phyloP scores from a whole-genome alignment of 2,888 invertebrate genomes.

The Scaptomyza polygonia region DNA sequence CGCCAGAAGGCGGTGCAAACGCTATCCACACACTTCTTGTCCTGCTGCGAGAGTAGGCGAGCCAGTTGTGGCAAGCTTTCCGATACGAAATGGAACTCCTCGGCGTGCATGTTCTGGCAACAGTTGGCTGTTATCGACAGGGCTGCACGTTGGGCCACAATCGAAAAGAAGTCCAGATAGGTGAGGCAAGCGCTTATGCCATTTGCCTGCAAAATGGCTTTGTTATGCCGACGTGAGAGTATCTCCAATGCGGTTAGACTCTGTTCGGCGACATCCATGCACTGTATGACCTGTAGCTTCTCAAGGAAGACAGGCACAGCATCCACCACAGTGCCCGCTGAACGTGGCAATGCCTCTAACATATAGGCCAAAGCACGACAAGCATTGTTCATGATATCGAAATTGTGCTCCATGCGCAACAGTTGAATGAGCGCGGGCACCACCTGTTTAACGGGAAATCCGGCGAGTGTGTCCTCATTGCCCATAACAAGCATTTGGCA shows the following conservation, averaged over 20 bases:
- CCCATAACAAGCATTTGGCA: constrained; percentile 99
- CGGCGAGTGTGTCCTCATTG: constrained; percentile 98
- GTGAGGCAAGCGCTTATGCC: constrained; percentile 98
- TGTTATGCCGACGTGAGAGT: constrained; percentile 97
- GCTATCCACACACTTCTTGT: constrained; percentile 99
- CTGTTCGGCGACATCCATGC: constrained; percentile 99
- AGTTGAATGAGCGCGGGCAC: constrained; percentile 97
- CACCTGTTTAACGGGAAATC: constrained; percentile 99
- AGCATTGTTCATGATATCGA: constrained; percentile 99
- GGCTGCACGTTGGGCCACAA: constrained; percentile 98
- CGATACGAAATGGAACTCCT: constrained; percentile 96
- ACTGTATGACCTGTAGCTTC: constrained; percentile 98
- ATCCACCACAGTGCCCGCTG: constrained; percentile 97
- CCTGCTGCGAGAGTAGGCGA: constrained; percentile 91
- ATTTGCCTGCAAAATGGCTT: constrained; percentile 96
- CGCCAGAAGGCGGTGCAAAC: constrained; percentile 98
- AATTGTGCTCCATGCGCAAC: constrained; percentile 98
- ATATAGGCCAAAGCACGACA: constrained; percentile 99
- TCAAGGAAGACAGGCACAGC: constrained; percentile 98
- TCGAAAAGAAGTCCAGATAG: constrained; percentile 99
- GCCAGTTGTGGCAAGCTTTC: constrained; percentile 95
- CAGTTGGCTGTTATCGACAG: constrained; percentile 98
- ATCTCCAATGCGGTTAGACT: constrained; percentile 98
- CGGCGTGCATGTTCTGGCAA: constrained; percentile 95
- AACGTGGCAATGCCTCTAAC: constrained; percentile 99